Percentiles rank a stretch among this genome's conserved stretches.
Evolutionary conservation across 2,888 invertebrate genomes (phyloP).

Genomic region (Eretmocerus hayati): DNA sequence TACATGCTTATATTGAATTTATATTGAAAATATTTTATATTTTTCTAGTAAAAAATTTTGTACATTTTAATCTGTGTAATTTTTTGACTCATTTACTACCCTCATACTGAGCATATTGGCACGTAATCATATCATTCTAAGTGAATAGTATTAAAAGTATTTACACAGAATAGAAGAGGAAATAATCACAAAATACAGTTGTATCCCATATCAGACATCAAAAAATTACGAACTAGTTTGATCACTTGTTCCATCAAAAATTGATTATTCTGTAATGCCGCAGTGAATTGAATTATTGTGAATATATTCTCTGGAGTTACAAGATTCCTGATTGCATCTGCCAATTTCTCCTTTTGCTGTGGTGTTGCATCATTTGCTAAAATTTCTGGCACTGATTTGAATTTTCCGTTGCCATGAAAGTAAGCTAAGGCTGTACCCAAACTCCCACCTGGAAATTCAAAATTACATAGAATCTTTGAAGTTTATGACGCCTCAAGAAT

Average conservation of each 20-base stretch:
- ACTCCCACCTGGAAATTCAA: constrained; percentile 17
- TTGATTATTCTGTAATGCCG: constrained; percentile 8
- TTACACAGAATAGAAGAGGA: no score
- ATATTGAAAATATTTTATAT: constrained; percentile 4
- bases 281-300: constrained; percentile 13
- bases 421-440: constrained; percentile 13
- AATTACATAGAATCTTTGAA: no score
- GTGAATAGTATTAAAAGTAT: background rate
- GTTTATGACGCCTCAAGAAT: no score
- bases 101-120: no score
- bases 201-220: constrained; percentile 17
- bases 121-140: background rate
- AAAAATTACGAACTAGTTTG: constrained; percentile 15
- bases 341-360: constrained; percentile 20
- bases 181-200: background rate
- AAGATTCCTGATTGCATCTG: constrained; percentile 13
- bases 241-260: constrained; percentile 6
- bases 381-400: constrained; percentile 24
- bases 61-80: background rate
- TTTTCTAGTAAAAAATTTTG: constrained; percentile 1
- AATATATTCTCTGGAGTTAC: constrained; percentile 20
- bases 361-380: constrained; percentile 15
- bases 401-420: constrained; percentile 17
- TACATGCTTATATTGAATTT: background rate
- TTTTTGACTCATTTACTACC: background rate